Evolutionary conservation across 1,140 invertebrate species (phyloP), one percentile per base, ranked within the genome.

Genomic region (Philopotamus ludificatus): DNA sequence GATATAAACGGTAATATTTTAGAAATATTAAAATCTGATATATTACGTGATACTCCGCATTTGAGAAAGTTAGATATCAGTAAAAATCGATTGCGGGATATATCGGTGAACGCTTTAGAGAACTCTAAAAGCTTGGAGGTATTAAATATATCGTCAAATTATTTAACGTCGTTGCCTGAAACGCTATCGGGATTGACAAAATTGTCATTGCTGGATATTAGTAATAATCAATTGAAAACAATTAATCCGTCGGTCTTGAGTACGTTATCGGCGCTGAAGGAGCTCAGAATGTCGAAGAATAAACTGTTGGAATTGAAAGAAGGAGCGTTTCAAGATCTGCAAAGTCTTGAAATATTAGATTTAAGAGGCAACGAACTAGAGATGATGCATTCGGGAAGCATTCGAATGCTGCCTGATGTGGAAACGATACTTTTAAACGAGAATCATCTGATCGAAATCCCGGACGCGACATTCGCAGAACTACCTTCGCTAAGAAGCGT

Each of bases 311-410:
- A 88, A 70, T 71, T 94, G 21, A 81, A 84, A 63, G 81, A 88
- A 69, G 86, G 87, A 1, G 87, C 86, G 4, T 93, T 94, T 68
- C 80, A 85, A 65, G 84, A 89, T 71, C 73, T 94, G 45, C 83
- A 84, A 22, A 84, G 87, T 54, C 75, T 95, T 9, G 84, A 85
- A 68, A 82, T 87, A 42, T 83, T 93, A 3, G 87, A 93, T 78
- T 79, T 95, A 58, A 88, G 91, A 54, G 87, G 87, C 68, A 96
- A 96, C 74, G 87, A 93, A 73, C 81, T 96, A 1, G 84, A 87
- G 72, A 80, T 86, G 12, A 84, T 96, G 34, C 87, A 91, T 72
- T 81, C 87, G 1, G 88, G 91, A 68, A 86, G 92, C 0, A 84
- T 98, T 3, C 81, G 84, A 65, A 85, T 85, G 62, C 76, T 97